These are phyloP conservation scores for Gadus macrocephalus DNA, from an alignment of 2,113 vertebrate species.

Conservation along the genomic window DNA sequence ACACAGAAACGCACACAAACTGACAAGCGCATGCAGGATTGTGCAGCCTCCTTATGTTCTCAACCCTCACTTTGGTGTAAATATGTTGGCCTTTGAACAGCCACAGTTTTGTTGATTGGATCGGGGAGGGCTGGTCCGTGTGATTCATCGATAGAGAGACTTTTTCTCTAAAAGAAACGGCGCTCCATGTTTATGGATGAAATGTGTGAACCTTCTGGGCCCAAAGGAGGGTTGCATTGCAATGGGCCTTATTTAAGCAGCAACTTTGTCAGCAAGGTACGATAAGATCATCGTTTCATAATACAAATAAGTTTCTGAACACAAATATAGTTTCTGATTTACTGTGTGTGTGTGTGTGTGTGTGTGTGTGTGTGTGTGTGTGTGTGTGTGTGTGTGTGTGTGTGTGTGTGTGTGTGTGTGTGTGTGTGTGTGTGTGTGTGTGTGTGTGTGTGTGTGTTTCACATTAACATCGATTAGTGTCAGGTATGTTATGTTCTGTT, in stretches of 20 bases:
- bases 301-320: slow-evolving; percentile 31
- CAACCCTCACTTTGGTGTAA: slow-evolving; percentile 24
- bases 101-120: slow-evolving; percentile 31
- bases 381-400: no score
- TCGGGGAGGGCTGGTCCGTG: slow-evolving; percentile 4
- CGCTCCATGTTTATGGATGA: slow-evolving; percentile 46
- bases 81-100: slow-evolving; percentile 54
- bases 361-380: no score
- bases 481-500: slow-evolving; percentile 36
- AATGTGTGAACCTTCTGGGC: slow-evolving; percentile 49
- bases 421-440: no score
- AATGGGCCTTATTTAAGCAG: slow-evolving; percentile 30
- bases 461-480: slow-evolving; percentile 49
- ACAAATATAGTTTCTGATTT: slow-evolving; percentile 30
- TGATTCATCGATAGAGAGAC: slow-evolving; percentile 37
- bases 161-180: slow-evolving; percentile 49
- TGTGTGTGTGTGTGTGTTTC: background rate
- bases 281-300: slow-evolving; percentile 15
- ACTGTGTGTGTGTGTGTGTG: background rate
- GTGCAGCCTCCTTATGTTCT: background rate
- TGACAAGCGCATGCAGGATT: slow-evolving; percentile 21
- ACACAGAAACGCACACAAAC: slow-evolving; percentile 46
- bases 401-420: no score
- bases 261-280: slow-evolving; percentile 19
- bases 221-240: slow-evolving; percentile 13